A percentile compares a stretch with the other conserved stretches of the same genome.
These are phyloP conservation scores for Iguana delicatissima DNA, from an alignment of 2,797 vertebrate species.

Conservation along the genomic window DNA sequence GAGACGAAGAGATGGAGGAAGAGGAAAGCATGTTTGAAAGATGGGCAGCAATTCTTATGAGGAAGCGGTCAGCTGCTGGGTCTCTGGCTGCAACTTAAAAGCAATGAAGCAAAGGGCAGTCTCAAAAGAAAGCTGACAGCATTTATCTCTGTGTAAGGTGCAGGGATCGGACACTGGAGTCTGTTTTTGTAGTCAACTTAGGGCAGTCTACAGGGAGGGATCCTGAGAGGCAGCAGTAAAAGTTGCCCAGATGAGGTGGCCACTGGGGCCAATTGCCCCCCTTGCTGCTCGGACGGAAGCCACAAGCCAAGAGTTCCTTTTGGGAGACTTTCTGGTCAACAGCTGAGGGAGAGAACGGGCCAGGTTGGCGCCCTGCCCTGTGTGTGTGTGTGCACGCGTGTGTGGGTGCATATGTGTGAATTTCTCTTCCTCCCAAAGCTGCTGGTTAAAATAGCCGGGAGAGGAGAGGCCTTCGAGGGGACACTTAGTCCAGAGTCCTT, in stretches of 20 bases:
- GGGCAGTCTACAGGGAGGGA: too few relatives aligned
- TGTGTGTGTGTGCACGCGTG: too few relatives aligned
- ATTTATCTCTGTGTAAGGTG: not conserved
- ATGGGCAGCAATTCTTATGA: not conserved
- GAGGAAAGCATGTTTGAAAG: not conserved
- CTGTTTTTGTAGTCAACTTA: not conserved
- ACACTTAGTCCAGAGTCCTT: not conserved
- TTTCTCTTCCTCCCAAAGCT: too few relatives aligned
- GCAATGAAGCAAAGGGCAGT: not conserved
- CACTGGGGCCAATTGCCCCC: too few relatives aligned
- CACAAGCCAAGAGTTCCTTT: not conserved
- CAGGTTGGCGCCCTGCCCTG: not conserved
- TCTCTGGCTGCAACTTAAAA: not conserved
- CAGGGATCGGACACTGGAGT: not conserved
- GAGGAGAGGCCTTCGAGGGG: not conserved
- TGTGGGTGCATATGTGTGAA: not conserved
- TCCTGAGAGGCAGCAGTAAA: too few relatives aligned
- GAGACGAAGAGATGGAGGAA: not conserved
- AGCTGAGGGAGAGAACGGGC: constrained; percentile 31
- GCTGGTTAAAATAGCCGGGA: constrained; percentile 10
- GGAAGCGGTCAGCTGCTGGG: too few relatives aligned
- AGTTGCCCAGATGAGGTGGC: too few relatives aligned
- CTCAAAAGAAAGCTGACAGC: not conserved
- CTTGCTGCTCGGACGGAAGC: not conserved
- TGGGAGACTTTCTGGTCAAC: constrained; percentile 50